Conservation (phyloP, 2,888 invertebrate species). For the Ochropleura plecta region DNA sequence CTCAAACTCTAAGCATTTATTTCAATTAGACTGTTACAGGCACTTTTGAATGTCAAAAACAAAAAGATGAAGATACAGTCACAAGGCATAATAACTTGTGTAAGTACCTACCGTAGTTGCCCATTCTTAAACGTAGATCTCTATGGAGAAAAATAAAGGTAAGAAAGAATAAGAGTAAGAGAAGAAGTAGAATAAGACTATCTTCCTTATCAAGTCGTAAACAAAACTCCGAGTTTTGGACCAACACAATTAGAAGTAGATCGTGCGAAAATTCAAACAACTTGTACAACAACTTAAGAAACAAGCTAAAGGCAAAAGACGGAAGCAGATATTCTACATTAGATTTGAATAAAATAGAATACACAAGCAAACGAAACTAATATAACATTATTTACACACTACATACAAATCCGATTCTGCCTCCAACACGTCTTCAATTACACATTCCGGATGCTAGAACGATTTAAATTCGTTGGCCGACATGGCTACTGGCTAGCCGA, state of each 20-base stretch:
- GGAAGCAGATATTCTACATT: neutral
- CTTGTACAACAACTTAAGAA: neutral
- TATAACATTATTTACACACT: constrained; percentile 61
- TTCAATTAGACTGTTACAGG: too few species aligned
- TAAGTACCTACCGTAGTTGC: too few species aligned
- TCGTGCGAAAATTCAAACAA: neutral
- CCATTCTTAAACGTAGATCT: too few species aligned
- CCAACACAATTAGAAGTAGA: neutral
- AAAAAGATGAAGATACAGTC: too few species aligned
- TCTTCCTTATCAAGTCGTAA: neutral
- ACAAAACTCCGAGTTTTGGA: neutral
- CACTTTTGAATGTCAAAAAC: too few species aligned
- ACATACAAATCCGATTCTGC: constrained; percentile 62
- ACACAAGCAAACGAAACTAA: constrained; percentile 33
- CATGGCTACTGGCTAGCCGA: constrained; percentile 44
- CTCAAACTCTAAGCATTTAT: too few species aligned
- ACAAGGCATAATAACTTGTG: too few species aligned
- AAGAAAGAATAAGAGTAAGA: too few species aligned
- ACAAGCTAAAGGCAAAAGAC: neutral
- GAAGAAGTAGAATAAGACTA: neutral
- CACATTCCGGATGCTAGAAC: constrained; percentile 72
- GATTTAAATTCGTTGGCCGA: constrained; percentile 73
- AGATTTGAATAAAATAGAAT: constrained; percentile 26
- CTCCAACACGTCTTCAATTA: constrained; percentile 73
- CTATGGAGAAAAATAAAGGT: too few species aligned